Base-by-base conservation (phyloP, 2,888 invertebrate genomes). In the Mechanitis mazaeus region DNA sequence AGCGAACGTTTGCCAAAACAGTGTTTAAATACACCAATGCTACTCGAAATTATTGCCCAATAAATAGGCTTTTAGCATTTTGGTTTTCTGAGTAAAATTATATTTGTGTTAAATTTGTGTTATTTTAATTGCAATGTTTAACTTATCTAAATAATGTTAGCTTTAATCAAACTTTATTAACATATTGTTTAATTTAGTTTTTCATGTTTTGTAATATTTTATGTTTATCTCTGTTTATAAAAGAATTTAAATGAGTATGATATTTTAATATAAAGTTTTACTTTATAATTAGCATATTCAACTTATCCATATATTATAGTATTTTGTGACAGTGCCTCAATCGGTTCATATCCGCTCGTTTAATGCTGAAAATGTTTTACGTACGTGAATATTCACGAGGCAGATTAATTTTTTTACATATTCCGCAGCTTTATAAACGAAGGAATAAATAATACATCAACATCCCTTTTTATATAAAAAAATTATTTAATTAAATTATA, bases 341-440 rank as follows among this genome's bases (percentile, higher is more conserved):
- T 56, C 68, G 64, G 60, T 70, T 78, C 76, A 78, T 76, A 77
- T 79, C 79, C 79, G 76, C 59, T 61, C 58, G 65, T 56, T 69
- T 78, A 76, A 77, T 76, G 72, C 74, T 71, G 67, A 68, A 68
- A 69, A 69, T 61, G 69, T 67, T 68, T 63, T 59, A 62, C 67
- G 64, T 64, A 56, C 59, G 57, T 60, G 58, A 63, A 63, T 56
- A 60, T 65, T 65, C 50, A 59, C 54, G 54, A 45, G 28, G 47
- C 42, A 61, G 47, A 54, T 58, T 58, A 53, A 47, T 57, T 57
- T 31, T 31, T 50, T 11, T 31, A 50, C 50, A 3, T 50, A 9
- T 42, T 42, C 2, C 42, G 42, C 9, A 42, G 6, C 9, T 42
- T 42, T 42, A 2, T 42, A 42, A 42, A 9, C 42, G 42, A 42